phyloP scores from a whole-genome alignment of 2,113 vertebrate genomes.

The Microcebus lehilahytsara region DNA sequence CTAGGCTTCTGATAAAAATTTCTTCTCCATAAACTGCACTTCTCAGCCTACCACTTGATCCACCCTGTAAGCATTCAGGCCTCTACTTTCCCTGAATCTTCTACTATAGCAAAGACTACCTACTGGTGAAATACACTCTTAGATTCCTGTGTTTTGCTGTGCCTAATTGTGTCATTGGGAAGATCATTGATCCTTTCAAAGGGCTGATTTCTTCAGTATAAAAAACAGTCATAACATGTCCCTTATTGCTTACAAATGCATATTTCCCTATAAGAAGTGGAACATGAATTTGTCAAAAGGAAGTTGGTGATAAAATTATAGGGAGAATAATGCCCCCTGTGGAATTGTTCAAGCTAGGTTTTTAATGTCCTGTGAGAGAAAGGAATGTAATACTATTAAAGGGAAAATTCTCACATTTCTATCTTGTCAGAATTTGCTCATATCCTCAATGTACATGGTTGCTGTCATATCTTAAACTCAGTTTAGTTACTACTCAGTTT shows the following conservation, averaged over 20 bases:
- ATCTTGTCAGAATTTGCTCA: background rate
- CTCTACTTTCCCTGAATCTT: background rate
- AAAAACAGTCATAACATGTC: background rate
- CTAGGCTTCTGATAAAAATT: background rate
- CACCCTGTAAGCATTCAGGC: background rate
- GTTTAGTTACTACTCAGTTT: background rate
- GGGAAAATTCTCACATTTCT: background rate
- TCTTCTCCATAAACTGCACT: background rate
- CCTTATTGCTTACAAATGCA: background rate
- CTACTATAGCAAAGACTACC: background rate
- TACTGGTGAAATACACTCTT: background rate
- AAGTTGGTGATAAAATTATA: background rate
- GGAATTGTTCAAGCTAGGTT: background rate
- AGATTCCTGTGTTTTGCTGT: background rate
- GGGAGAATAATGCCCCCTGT: background rate
- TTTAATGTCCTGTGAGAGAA: background rate
- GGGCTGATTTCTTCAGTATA: background rate
- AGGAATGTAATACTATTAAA: background rate
- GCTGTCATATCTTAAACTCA: background rate
- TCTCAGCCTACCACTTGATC: background rate
- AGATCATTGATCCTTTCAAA: background rate
- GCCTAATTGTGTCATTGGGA: background rate
- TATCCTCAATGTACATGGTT: background rate
- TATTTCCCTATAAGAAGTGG: background rate
- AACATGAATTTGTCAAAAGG: background rate